phyloP scores from a whole-genome alignment of 2,797 vertebrate species.

The Myotis findleyi region DNA sequence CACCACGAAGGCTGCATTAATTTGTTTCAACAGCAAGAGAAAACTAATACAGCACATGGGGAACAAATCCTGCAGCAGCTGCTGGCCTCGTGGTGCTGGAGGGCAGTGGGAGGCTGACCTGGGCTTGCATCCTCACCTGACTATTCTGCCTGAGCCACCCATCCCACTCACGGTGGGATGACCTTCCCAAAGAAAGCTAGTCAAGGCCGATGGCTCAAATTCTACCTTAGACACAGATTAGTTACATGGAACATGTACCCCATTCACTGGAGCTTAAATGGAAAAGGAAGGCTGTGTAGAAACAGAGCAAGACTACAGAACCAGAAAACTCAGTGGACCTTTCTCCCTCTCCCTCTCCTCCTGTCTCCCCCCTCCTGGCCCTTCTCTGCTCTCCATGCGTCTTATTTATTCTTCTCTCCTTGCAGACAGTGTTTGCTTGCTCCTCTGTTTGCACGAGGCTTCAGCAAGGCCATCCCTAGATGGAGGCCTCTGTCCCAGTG shows the following conservation, averaged over 20 bases:
- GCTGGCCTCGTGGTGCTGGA: not conserved
- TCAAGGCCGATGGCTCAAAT: not conserved
- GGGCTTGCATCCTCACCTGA: not conserved
- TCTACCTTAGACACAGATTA: not conserved
- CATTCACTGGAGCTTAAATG: not conserved
- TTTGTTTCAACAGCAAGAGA: not conserved
- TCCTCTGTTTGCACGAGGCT: not conserved
- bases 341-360: not conserved
- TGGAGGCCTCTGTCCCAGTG: not conserved
- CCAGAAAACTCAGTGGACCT: not conserved
- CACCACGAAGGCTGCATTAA: not conserved
- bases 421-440: not conserved
- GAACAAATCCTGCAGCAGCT: not conserved
- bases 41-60: not conserved
- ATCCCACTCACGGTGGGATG: not conserved
- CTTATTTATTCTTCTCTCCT: not conserved
- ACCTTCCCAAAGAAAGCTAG: not conserved
- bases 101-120: not conserved
- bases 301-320: not conserved
- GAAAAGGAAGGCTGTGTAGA: not conserved
- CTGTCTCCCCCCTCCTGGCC: too few species aligned
- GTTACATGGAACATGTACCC: not conserved
- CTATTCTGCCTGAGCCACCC: fast-evolving
- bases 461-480: not conserved
- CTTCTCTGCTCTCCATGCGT: not conserved